Base-by-base conservation (phyloP, 2,113 vertebrate genomes). In the Ophiodon elongatus region DNA sequence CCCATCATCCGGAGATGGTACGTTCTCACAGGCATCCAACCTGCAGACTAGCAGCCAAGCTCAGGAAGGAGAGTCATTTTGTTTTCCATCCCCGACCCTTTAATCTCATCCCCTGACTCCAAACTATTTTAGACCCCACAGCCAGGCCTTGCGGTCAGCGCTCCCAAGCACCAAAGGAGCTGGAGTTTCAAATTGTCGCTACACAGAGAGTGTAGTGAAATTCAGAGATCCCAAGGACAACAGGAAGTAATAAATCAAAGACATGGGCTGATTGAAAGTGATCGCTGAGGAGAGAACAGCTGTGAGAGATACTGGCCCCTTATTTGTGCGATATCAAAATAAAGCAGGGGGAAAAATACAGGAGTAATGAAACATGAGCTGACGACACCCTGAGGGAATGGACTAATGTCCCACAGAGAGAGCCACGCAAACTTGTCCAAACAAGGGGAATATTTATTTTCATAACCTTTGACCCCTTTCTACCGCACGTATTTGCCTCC, bases 221-320 rank as follows among this genome's bases (percentile, higher is more conserved):
- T 70, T 56, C 73, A 68, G 45, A 14, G 50, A 69, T 65, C 74
- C 25, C 35, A 64, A 89, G 54, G 66, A 82, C 84, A 82, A 76
- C 85, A 91, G 94, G 89, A 94, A 93, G 88, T 79, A 41, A 85
- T 90, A 83, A 89, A 89, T 92, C 90, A 92, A 90, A 82, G 23
- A 8, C n/a, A 78, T 14, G 29, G 71, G 80, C 72, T 77, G 79
- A 89, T 76, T 88, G 79, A 89, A 85, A 60, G 82, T 27, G 68
- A 84, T 56, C 4, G 84, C 75, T 39, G 81, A 79, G 71, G 69
- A 82, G 66, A 59, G 78, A 87, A 84, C 93, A 92, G 79, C 88
- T 94, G 91, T 83, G 80, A 10, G 3, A 70, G 74, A 91, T 52
- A 62, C 73, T 25, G 73, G 72, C 43, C 60, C 21, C 69, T 73